Percentiles rank a stretch among this genome's conserved stretches.
Evolutionary conservation across 2,797 vertebrate species (phyloP).

Genomic region (Hirundo rustica): DNA sequence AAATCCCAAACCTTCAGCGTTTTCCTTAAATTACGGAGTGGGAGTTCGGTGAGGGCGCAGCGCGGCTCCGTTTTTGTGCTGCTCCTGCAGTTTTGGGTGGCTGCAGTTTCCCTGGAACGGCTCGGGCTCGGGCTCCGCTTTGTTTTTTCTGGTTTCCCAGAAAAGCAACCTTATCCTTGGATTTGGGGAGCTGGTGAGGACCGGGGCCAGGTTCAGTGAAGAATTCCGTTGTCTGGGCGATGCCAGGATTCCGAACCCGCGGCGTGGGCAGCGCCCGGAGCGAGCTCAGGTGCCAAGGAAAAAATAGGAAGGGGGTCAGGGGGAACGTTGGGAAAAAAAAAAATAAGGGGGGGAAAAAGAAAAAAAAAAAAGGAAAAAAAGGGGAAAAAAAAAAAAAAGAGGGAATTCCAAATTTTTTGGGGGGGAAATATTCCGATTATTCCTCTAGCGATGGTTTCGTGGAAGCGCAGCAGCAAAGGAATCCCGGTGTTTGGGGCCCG

Average conservation of each 20-base stretch:
- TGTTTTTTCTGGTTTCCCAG: constrained; percentile 14
- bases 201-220: background rate
- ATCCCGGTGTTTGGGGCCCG: background rate
- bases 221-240: background rate
- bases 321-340: background rate
- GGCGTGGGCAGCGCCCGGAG: background rate
- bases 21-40: constrained; percentile 45
- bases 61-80: background rate
- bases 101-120: background rate
- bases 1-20: constrained; percentile 35
- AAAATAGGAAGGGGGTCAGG: background rate
- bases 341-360: no score
- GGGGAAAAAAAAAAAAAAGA: background rate
- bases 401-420: background rate
- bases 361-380: background rate
- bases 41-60: background rate
- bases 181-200: background rate
- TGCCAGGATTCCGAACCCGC: background rate
- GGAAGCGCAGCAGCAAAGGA: background rate
- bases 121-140: background rate
- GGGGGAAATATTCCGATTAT: no score
- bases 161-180: background rate
- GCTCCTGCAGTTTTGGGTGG: constrained; percentile 25
- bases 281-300: background rate
- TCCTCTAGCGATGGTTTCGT: background rate